These are phyloP conservation scores for Sipha maydis DNA, from an alignment of 2,888 invertebrate genomes.

Conservation along the genomic window DNA sequence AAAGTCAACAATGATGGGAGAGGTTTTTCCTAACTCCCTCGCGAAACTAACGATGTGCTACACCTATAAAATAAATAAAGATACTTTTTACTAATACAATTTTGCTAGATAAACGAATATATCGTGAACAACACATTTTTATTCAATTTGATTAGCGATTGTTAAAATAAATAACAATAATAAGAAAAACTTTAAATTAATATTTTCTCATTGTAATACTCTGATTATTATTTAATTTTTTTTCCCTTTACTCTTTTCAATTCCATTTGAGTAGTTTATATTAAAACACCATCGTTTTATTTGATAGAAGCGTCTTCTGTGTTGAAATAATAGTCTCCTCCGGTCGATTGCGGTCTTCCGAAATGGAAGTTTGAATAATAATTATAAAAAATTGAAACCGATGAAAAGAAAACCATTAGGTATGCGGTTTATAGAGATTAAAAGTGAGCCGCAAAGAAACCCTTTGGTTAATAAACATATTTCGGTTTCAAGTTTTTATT, in stretches of 20 bases:
- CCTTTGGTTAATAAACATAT: constrained; percentile 59
- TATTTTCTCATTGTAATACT: not conserved
- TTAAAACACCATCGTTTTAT: constrained; percentile 24
- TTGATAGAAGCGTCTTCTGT: constrained; percentile 43
- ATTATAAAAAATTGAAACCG: constrained; percentile 38
- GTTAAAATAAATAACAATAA: not conserved
- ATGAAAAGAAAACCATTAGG: constrained; percentile 61
- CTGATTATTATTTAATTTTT: constrained; percentile 8
- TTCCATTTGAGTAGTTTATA: constrained; percentile 16
- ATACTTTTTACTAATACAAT: constrained; percentile 1
- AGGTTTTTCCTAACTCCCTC: constrained; percentile 10
- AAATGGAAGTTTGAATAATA: constrained; percentile 22
- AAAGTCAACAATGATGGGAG: constrained; percentile 54
- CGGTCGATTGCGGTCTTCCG: constrained; percentile 31
- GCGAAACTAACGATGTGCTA: constrained; percentile 49
- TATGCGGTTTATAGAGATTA: constrained; percentile 51
- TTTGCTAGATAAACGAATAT: constrained; percentile 13
- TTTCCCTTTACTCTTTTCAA: not conserved
- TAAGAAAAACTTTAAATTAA: not conserved
- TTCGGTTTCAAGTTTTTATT: constrained; percentile 29
- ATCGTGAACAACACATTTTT: not conserved
- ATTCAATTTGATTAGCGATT: constrained; percentile 24
- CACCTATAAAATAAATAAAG: not conserved
- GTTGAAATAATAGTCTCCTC: constrained; percentile 35
- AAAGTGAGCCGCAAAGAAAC: constrained; percentile 30